These are phyloP conservation scores for Drepana arcuata DNA, from an alignment of 1,140 invertebrate species.

Conservation along the genomic window DNA sequence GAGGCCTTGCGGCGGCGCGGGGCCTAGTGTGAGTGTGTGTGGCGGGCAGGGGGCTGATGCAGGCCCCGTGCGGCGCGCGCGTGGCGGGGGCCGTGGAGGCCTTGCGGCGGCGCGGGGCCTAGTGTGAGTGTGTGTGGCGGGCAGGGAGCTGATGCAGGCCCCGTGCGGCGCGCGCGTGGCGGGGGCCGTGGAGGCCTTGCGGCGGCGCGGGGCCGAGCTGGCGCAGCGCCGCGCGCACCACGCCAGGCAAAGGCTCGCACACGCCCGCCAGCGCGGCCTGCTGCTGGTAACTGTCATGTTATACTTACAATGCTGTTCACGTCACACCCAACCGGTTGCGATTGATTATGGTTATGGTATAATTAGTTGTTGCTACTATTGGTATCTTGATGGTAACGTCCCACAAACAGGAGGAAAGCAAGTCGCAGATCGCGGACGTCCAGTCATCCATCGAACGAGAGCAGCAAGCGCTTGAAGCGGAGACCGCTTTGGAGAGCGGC, in stretches of 20 bases:
- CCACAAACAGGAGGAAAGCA: constrained; percentile 27
- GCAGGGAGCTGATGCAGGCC: constrained; percentile 32
- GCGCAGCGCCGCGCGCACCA: constrained; percentile 11
- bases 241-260: constrained; percentile 8
- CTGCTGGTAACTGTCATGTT: constrained; percentile 9
- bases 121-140: neutral
- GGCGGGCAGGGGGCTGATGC: neutral
- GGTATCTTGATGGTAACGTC: neutral
- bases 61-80: too few relatives aligned
- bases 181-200: constrained; percentile 19
- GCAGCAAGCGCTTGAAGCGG: constrained; percentile 20
- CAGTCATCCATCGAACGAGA: constrained; percentile 20
- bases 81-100: neutral
- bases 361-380: neutral
- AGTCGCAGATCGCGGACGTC: constrained; percentile 25
- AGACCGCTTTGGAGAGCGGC: constrained; percentile 10
- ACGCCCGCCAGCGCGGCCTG: constrained; percentile 9
- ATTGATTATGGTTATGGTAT: neutral
- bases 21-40: too few relatives aligned
- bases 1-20: too few relatives aligned
- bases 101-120: neutral
- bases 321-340: neutral
- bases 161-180: constrained; percentile 18
- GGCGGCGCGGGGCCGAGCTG: constrained; percentile 6
- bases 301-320: neutral